phyloP scores from a whole-genome alignment of 1,140 invertebrate species.

The Saccostrea cuccullata region DNA sequence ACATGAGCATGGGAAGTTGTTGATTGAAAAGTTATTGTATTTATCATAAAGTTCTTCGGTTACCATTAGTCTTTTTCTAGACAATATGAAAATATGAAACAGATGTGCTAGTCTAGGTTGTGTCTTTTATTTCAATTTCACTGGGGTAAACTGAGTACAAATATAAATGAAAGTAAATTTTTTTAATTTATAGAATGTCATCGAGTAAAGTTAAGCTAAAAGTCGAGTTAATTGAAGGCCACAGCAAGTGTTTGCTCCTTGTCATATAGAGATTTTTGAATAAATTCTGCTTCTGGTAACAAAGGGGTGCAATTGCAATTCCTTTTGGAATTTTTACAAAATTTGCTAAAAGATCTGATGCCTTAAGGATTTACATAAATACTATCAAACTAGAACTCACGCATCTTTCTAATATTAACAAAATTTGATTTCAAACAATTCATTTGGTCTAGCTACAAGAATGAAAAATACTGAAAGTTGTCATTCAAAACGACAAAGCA shows the following conservation, averaged over 20 bases:
- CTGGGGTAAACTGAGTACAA: too few species aligned
- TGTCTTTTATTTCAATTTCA: too few species aligned
- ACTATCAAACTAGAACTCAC: not conserved
- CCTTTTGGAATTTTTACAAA: not conserved
- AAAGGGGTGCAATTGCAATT: slow-evolving; percentile 9
- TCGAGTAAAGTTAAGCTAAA: too few species aligned
- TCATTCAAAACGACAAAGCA: not conserved
- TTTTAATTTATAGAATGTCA: too few species aligned
- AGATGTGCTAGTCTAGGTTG: too few species aligned
- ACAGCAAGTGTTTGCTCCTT: not conserved
- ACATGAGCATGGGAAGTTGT: too few species aligned
- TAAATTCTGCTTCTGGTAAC: not conserved
- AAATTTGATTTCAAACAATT: slow-evolving; percentile 16
- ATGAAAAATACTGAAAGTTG: not conserved
- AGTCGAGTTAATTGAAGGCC: too few species aligned
- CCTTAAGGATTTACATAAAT: not conserved
- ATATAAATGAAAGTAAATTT: too few species aligned
- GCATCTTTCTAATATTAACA: not conserved
- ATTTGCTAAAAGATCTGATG: not conserved
- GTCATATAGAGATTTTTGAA: not conserved
- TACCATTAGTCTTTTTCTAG: too few species aligned
- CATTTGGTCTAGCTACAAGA: not conserved
- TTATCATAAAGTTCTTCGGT: not conserved
- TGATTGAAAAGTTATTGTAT: too few species aligned
- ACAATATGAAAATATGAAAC: too few species aligned